These are phyloP conservation scores for Fragum whitleyi DNA, from an alignment of 2,888 invertebrate genomes.

Conservation along the genomic window DNA sequence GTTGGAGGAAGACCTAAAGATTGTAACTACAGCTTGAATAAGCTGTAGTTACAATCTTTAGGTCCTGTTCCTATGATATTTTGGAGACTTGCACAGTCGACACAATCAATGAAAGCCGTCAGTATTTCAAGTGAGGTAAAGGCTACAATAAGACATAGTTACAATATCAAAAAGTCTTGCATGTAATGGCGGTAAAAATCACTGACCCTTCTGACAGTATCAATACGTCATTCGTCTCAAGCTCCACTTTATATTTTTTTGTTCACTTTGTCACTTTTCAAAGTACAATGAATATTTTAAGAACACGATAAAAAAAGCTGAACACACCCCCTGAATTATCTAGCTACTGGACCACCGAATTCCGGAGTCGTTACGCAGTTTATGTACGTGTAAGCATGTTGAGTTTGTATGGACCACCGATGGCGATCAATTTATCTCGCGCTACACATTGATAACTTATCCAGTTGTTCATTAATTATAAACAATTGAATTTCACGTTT, in stretches of 20 bases:
- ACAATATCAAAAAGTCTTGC: slow-evolving; percentile 29
- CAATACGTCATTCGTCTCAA: neutral
- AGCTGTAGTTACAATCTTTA: too few species aligned
- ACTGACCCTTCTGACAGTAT: slow-evolving; percentile 14
- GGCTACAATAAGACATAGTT: neutral
- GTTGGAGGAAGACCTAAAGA: too few species aligned
- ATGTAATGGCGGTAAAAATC: slow-evolving; percentile 7
- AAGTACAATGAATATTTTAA: neutral
- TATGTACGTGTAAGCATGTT: slow-evolving; percentile 17
- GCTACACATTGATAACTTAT: slow-evolving; percentile 1
- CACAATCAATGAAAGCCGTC: too few species aligned
- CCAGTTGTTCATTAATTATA: neutral
- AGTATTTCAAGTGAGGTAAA: neutral
- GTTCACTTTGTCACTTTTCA: slow-evolving; percentile 3
- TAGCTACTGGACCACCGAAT: neutral
- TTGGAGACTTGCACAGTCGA: too few species aligned
- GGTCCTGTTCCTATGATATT: too few species aligned
- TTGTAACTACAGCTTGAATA: too few species aligned
- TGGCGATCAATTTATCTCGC: neutral
- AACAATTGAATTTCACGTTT: neutral
- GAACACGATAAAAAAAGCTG: slow-evolving; percentile 22
- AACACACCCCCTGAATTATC: slow-evolving; percentile 38
- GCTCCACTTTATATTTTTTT: neutral
- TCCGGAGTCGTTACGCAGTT: slow-evolving; percentile 6
- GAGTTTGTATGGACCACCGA: neutral